Conservation (phyloP, 2,797 vertebrate genomes). For the Sphenopsis melanotis region DNA sequence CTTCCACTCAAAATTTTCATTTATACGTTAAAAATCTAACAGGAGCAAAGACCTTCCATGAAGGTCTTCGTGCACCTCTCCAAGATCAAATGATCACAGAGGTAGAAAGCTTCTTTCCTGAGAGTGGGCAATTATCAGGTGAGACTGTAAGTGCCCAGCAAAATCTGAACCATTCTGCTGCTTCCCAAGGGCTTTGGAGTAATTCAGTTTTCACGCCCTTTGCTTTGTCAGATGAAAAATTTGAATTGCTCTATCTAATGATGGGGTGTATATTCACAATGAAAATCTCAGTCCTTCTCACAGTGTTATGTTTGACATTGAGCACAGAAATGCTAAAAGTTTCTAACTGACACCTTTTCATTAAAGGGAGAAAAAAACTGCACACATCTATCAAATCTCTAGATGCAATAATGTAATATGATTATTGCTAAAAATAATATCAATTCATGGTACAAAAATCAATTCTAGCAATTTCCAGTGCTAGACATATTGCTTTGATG, state of each 20-base stretch:
- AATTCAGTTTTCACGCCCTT: neutral
- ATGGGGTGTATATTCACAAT: neutral
- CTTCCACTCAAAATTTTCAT: neutral
- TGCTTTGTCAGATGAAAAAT: neutral
- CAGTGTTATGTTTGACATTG: neutral
- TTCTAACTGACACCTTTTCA: slow-evolving; percentile 16
- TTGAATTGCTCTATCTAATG: neutral
- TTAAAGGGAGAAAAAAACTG: neutral
- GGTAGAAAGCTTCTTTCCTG: neutral
- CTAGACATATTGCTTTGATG: slow-evolving; percentile 37
- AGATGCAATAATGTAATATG: slow-evolving; percentile 17
- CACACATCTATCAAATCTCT: neutral
- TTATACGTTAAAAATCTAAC: neutral
- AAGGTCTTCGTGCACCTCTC: neutral
- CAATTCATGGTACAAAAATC: slow-evolving; percentile 39
- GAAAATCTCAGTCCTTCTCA: neutral
- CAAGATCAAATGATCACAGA: neutral
- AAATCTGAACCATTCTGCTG: neutral
- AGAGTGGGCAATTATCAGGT: neutral
- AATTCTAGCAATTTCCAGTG: slow-evolving; percentile 34
- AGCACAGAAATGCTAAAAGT: neutral
- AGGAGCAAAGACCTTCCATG: neutral
- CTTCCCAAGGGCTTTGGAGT: neutral
- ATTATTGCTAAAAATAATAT: slow-evolving; percentile 49
- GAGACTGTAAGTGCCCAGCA: neutral